Percentiles rank a stretch among this genome's conserved stretches.
These are phyloP conservation scores for Chiloscyllium punctatum DNA, from an alignment of 2,797 vertebrate genomes.

Conservation along the genomic window DNA sequence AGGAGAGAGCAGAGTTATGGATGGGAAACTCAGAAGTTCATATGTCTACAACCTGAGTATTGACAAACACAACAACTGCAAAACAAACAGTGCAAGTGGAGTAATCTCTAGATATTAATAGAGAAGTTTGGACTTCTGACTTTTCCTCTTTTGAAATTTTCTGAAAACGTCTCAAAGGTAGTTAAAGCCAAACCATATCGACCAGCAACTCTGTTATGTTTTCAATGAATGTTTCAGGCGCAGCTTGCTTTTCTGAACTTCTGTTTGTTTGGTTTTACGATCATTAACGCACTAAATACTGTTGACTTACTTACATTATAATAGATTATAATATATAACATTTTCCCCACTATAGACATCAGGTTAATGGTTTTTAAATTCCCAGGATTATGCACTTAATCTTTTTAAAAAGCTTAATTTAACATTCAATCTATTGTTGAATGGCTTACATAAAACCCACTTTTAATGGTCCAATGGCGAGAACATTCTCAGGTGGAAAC, in stretches of 20 bases:
- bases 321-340: background rate
- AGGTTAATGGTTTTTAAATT: conserved; percentile 13
- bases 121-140: background rate
- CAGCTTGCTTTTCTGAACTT: background rate
- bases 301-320: background rate
- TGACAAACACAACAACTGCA: background rate
- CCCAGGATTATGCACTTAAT: background rate
- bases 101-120: background rate
- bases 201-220: background rate
- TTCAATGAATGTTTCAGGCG: background rate
- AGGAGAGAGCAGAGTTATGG: background rate
- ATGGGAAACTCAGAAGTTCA: background rate
- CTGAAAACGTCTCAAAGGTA: background rate
- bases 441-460: background rate
- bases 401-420: background rate
- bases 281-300: background rate
- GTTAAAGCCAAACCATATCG: background rate
- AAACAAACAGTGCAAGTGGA: background rate
- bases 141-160: background rate
- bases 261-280: conserved; percentile 1
- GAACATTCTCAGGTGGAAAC: background rate
- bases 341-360: background rate
- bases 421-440: background rate
- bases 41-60: background rate
- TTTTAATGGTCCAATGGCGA: background rate